Evolutionary conservation across 2,797 vertebrate genomes (phyloP).

Genomic region (Ficedula albicollis): DNA sequence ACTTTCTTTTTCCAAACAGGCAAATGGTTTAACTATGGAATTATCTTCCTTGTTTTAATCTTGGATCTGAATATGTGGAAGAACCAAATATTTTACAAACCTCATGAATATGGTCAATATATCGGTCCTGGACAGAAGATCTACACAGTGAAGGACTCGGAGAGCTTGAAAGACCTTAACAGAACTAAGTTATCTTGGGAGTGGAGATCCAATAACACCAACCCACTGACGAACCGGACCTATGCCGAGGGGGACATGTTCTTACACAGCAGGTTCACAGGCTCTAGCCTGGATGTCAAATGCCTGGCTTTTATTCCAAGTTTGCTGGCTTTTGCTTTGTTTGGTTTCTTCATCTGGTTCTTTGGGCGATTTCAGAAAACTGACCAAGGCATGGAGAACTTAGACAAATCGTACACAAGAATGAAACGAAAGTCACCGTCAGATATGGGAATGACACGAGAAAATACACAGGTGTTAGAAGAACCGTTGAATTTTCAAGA

Average conservation of each 20-base stretch:
- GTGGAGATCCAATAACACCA: conserved; percentile 88
- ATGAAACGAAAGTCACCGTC: conserved; percentile 95
- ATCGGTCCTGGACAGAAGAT: conserved; percentile 95
- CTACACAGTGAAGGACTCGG: conserved; percentile 91
- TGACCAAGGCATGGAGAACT: conserved; percentile 90
- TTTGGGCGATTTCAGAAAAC: conserved; percentile 94
- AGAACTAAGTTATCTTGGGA: conserved; percentile 91
- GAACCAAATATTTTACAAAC: conserved; percentile 99
- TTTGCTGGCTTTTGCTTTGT: conserved; percentile 90
- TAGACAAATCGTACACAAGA: conserved; percentile 90
- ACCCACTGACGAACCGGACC: conserved; percentile 86
- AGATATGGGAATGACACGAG: conserved; percentile 88
- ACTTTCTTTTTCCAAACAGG: conserved; percentile 78
- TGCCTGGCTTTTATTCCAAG: conserved; percentile 95
- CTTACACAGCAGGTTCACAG: conserved; percentile 91
- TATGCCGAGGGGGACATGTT: conserved; percentile 91
- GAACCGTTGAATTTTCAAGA: conserved; percentile 81
- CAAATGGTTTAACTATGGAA: conserved; percentile 99
- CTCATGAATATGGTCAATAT: conserved; percentile 96
- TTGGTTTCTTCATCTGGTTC: conserved; percentile 95
- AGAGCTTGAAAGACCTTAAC: conserved; percentile 90
- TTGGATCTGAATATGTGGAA: conserved; percentile 99
- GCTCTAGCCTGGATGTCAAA: conserved; percentile 91
- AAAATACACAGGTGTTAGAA: conserved; percentile 84
- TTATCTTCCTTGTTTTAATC: conserved; percentile 97